A percentile compares a stretch with the other conserved stretches of the same genome.
These are phyloP conservation scores for Cepphus grylle DNA, from an alignment of 2,113 vertebrate species.

Conservation along the genomic window DNA sequence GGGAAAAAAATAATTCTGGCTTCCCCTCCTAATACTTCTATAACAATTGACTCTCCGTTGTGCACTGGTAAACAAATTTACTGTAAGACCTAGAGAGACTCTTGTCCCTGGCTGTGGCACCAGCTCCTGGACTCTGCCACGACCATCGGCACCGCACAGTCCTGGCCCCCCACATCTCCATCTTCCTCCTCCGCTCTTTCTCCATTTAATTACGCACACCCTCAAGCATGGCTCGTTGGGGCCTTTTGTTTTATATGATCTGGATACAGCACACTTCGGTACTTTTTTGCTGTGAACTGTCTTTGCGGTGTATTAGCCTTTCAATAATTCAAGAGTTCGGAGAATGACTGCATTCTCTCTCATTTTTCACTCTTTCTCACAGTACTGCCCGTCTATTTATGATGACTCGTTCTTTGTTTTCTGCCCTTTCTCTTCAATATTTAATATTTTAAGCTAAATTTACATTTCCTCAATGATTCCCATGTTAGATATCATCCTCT, in stretches of 20 bases:
- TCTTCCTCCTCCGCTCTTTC: background rate
- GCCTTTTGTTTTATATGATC: background rate
- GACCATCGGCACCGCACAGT: background rate
- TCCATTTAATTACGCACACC: background rate
- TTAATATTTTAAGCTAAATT: constrained; percentile 65
- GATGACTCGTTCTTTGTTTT: constrained; percentile 48
- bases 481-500: background rate
- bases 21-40: background rate
- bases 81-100: background rate
- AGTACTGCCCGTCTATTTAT: constrained; percentile 48
- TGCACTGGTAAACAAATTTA: background rate
- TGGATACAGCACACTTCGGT: background rate
- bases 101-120: background rate
- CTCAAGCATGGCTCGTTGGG: background rate
- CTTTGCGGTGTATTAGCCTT: constrained; percentile 46
- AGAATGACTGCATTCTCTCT: background rate
- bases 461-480: constrained; percentile 48
- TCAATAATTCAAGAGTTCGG: constrained; percentile 59
- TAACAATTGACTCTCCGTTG: background rate
- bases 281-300: constrained; percentile 34
- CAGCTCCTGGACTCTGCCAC: rapidly evolving
- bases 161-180: background rate
- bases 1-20: background rate
- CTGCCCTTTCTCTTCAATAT: constrained; percentile 41
- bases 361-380: constrained; percentile 56